phyloP scores from a whole-genome alignment of 30 jellyfish, hydroid and myxozoan genomes.

The Cassiopea andromeda region DNA sequence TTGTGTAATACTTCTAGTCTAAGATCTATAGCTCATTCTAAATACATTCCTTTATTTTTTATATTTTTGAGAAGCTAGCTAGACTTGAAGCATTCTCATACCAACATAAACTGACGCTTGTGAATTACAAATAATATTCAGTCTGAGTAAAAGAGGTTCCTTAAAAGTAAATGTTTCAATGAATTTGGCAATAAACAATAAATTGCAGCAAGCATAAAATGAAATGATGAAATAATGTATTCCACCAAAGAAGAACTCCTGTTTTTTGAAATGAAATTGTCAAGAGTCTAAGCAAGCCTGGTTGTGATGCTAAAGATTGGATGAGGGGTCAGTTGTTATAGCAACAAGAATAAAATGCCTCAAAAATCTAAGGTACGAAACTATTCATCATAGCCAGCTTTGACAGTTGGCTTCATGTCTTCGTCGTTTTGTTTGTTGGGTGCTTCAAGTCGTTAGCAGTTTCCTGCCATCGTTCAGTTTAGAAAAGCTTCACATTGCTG shows the following conservation, averaged over 20 bases:
- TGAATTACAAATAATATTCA: slow-evolving; percentile 8
- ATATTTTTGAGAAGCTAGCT: slow-evolving; percentile 23
- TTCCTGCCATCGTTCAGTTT: slow-evolving; percentile 60
- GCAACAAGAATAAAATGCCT: slow-evolving; percentile 38
- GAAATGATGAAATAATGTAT: neutral
- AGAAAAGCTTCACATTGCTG: neutral
- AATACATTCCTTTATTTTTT: neutral
- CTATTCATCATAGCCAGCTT: slow-evolving; percentile 29
- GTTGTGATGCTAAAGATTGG: slow-evolving; percentile 18
- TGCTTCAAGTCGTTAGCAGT: slow-evolving; percentile 82
- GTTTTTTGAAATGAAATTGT: neutral
- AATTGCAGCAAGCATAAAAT: neutral
- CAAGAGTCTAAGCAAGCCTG: neutral
- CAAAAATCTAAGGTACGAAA: slow-evolving; percentile 63
- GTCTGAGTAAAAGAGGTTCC: neutral
- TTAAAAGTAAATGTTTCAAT: slow-evolving; percentile 2
- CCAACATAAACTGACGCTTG: slow-evolving; percentile 45
- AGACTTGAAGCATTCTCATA: slow-evolving; percentile 82
- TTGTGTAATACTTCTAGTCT: neutral
- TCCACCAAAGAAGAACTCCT: neutral
- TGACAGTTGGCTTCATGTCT: slow-evolving; percentile 38
- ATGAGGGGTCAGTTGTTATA: slow-evolving; percentile 5
- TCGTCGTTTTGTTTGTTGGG: slow-evolving; percentile 66
- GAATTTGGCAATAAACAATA: neutral
- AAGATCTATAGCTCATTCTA: neutral